Percentiles rank a stretch among this genome's conserved stretches.
phyloP scores from a whole-genome alignment of 2,888 invertebrate genomes.

The Agonopterix arenella region DNA sequence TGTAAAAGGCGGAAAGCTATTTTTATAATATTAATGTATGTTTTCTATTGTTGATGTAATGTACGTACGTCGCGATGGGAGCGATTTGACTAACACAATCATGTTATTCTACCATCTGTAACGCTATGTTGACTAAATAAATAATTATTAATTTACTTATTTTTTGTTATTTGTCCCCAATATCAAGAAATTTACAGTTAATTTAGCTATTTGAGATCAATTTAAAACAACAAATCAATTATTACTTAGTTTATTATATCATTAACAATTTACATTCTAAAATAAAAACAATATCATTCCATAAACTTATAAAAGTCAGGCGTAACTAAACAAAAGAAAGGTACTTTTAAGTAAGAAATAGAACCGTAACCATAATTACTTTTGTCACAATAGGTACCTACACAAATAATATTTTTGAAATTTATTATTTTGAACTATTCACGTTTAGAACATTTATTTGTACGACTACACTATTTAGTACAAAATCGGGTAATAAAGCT shows the following conservation, averaged over 20 bases:
- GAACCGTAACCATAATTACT: no score
- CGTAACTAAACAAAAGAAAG: background rate
- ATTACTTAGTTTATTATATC: background rate
- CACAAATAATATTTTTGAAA: no score
- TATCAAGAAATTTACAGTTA: no score
- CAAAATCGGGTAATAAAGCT: no score
- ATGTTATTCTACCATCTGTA: slow-evolving; percentile 37
- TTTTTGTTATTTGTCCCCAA: background rate
- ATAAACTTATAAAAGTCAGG: background rate
- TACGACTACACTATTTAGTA: no score
- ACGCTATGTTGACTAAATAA: slow-evolving; percentile 57
- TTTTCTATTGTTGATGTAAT: slow-evolving; percentile 42
- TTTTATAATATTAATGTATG: slow-evolving; percentile 53
- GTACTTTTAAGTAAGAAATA: no score
- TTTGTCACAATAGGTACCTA: no score
- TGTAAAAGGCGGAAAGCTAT: slow-evolving; percentile 51
- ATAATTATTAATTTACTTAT: slow-evolving; percentile 30
- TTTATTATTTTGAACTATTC: no score
- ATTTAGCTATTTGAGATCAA: background rate
- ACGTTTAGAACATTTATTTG: no score
- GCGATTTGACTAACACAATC: slow-evolving; percentile 30
- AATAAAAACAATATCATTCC: background rate
- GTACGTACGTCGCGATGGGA: slow-evolving; percentile 14
- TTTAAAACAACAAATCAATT: background rate
- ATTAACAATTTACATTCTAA: background rate